These are phyloP conservation scores for Pocillopora grandis DNA, from an alignment of 92 coral and sea anemone genomes.

Conservation along the genomic window DNA sequence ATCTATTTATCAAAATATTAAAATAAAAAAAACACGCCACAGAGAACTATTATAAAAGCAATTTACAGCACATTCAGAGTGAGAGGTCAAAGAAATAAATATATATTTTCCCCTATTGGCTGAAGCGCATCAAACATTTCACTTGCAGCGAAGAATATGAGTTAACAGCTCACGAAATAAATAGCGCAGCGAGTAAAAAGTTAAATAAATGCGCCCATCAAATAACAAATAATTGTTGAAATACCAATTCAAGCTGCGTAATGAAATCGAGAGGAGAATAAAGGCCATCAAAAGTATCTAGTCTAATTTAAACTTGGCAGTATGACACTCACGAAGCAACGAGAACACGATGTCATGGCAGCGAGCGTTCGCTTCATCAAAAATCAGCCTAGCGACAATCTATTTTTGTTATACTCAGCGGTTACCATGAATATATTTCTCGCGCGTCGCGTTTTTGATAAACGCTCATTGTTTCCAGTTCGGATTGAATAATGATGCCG, in stretches of 20 bases:
- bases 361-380: not conserved
- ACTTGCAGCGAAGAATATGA: not conserved
- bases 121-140: not conserved
- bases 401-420: constrained; percentile 31
- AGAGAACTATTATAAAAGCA: not conserved
- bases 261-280: not conserved
- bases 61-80: not conserved
- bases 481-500: not conserved
- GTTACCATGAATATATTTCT: constrained; percentile 25
- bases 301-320: not conserved
- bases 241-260: not conserved
- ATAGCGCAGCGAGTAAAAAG: not conserved
- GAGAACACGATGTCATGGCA: not conserved
- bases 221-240: constrained; percentile 2
- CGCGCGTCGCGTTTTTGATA: not conserved
- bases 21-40: too few species aligned
- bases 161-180: not conserved
- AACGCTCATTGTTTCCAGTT: constrained; percentile 4
- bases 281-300: not conserved
- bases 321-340: not conserved
- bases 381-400: constrained; percentile 17
- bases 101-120: too few species aligned
- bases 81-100: not conserved
- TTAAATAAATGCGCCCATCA: not conserved
- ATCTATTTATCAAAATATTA: not conserved